Conservation (phyloP, 2,888 invertebrate species). For the Acanthococcus lagerstroemiae region DNA sequence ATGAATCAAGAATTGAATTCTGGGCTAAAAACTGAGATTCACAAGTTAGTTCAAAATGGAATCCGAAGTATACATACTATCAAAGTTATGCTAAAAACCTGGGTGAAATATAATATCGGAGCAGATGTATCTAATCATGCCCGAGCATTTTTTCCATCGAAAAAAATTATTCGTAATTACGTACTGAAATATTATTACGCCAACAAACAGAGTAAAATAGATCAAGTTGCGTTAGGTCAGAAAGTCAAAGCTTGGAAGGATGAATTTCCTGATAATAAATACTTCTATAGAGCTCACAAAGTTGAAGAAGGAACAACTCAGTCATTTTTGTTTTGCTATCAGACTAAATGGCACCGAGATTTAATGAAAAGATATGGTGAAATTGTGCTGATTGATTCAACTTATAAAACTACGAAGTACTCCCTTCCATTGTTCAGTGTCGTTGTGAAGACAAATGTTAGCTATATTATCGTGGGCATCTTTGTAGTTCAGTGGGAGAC, state of each 20-base stretch:
- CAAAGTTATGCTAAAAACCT: neutral
- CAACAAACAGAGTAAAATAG: neutral
- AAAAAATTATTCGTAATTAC: neutral
- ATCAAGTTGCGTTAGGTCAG: neutral
- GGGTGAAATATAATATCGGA: neutral
- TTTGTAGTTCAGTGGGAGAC: neutral
- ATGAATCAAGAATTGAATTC: too few species aligned
- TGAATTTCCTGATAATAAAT: neutral
- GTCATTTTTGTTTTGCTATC: neutral
- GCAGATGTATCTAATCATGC: neutral
- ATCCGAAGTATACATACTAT: too few species aligned
- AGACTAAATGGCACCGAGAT: neutral
- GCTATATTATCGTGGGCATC: neutral
- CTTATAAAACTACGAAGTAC: neutral
- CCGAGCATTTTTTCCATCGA: neutral
- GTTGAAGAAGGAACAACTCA: neutral
- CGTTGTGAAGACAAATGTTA: neutral
- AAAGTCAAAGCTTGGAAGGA: neutral
- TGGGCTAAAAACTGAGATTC: too few species aligned
- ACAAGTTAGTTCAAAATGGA: too few species aligned
- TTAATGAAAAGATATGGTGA: neutral
- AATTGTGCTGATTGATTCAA: neutral
- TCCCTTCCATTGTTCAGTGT: neutral
- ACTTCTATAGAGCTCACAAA: neutral
- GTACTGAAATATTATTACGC: neutral